phyloP scores from a whole-genome alignment of 2,888 invertebrate genomes.

The Epicampocera succincta region DNA sequence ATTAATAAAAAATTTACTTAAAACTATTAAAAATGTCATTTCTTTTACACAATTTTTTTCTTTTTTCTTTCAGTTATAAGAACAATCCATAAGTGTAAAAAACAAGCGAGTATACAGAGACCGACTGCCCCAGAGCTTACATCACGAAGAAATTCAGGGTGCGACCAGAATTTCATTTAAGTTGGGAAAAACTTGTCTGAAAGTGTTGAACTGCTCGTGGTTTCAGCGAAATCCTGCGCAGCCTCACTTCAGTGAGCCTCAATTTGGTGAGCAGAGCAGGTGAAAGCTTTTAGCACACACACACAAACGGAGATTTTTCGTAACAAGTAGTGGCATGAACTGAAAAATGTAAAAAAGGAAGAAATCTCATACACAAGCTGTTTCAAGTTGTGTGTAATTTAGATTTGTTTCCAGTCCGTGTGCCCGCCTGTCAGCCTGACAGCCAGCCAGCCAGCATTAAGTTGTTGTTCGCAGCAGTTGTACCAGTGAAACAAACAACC shows the following conservation, averaged over 20 bases:
- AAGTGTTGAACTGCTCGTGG: constrained; percentile 50
- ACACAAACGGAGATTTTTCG: constrained; percentile 11
- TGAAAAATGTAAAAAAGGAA: neutral
- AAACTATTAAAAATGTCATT: constrained; percentile 50
- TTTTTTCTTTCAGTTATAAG: constrained; percentile 66
- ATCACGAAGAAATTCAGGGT: constrained; percentile 81
- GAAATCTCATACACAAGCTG: constrained; percentile 34
- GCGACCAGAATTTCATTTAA: constrained; percentile 73
- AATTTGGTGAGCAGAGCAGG: neutral
- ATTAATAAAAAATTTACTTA: constrained; percentile 60
- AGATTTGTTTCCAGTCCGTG: constrained; percentile 16
- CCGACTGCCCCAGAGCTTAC: constrained; percentile 80
- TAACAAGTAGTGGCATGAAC: constrained; percentile 9
- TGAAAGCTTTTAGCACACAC: constrained; percentile 50
- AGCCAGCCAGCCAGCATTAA: constrained; percentile 23
- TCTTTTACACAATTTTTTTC: constrained; percentile 66
- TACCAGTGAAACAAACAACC: neutral
- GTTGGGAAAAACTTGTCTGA: constrained; percentile 59
- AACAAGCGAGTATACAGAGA: constrained; percentile 78
- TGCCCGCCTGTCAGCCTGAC: constrained; percentile 8
- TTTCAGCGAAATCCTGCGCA: constrained; percentile 64
- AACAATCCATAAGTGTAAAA: constrained; percentile 72
- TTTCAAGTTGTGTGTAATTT: constrained; percentile 40
- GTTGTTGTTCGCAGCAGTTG: constrained; percentile 5
- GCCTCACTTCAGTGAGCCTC: constrained; percentile 30